Percentiles rank a stretch among this genome's conserved stretches.
Conservation (phyloP, 2,888 invertebrate genomes). For the Athalia rosae region DNA sequence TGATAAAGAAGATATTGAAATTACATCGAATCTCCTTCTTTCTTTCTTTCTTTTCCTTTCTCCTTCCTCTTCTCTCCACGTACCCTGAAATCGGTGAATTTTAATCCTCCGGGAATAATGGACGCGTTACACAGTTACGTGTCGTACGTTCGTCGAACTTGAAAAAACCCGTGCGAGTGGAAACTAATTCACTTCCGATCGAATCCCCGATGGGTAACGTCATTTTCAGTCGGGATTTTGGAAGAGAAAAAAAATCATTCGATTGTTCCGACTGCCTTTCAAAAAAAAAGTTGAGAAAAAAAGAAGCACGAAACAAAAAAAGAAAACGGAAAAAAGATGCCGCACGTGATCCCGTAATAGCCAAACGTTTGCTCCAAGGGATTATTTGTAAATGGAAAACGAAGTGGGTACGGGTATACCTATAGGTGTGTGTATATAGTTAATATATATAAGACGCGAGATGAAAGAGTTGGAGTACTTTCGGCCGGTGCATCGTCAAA, state of each 20-base stretch:
- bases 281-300: no score
- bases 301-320: no score
- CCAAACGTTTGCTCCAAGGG: conserved; percentile 28
- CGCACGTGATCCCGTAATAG: not conserved
- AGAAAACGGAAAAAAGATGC: not conserved
- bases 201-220: no score
- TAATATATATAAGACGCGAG: conserved; percentile 14
- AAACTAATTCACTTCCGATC: no score
- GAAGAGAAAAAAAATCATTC: no score
- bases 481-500: conserved; percentile 38
- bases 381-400: conserved; percentile 31
- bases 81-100: not conserved
- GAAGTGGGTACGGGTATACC: conserved; percentile 12
- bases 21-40: conserved; percentile 13
- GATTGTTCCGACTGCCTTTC: no score
- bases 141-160: no score
- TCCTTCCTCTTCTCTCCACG: not conserved
- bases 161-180: no score
- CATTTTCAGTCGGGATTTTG: no score
- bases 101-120: no score
- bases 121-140: no score
- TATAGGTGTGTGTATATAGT: not conserved
- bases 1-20: conserved; percentile 45
- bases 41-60: no score
- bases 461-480: conserved; percentile 41